A percentile compares a stretch with the other conserved stretches of the same genome.
phyloP scores from a whole-genome alignment of 1,140 invertebrate species.

The Drosophila hydei region DNA sequence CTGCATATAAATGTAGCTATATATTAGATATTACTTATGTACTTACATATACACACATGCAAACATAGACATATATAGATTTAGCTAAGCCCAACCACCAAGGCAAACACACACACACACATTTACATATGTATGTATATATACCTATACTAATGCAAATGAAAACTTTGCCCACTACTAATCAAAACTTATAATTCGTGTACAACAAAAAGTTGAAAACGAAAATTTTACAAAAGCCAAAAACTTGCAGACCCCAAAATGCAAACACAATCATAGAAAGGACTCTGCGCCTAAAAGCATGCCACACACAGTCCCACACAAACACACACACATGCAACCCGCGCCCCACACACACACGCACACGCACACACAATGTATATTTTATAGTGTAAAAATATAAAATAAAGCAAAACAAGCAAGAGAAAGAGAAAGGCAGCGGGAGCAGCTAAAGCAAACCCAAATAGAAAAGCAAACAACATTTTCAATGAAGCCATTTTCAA shows the following conservation, averaged over 20 bases:
- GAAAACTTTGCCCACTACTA: constrained; percentile 80
- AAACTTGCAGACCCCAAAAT: constrained; percentile 60
- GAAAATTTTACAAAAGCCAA: constrained; percentile 80
- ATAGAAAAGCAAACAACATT: constrained; percentile 82
- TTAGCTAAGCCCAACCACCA: constrained; percentile 17
- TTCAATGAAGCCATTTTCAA: constrained; percentile 81
- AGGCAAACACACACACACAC: constrained; percentile 13
- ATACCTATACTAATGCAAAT: constrained; percentile 43
- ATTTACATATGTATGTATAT: constrained; percentile 25
- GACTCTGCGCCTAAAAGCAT: constrained; percentile 57
- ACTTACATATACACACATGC: constrained; percentile 12
- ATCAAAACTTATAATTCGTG: constrained; percentile 83
- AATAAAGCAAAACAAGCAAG: constrained; percentile 66
- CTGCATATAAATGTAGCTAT: constrained; percentile 44
- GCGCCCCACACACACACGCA: constrained; percentile 35
- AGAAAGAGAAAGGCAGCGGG: constrained; percentile 52
- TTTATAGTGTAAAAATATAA: constrained; percentile 82
- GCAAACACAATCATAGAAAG: constrained; percentile 53
- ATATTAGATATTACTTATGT: constrained; percentile 53
- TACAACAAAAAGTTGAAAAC: constrained; percentile 81
- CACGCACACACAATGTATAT: constrained; percentile 65
- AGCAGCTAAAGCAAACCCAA: constrained; percentile 62
- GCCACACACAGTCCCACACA: constrained; percentile 30
- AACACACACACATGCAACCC: constrained; percentile 37
- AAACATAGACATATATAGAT: constrained; percentile 12